phyloP scores from a whole-genome alignment of 2,797 vertebrate species.

The Chloroceryle amazona region DNA sequence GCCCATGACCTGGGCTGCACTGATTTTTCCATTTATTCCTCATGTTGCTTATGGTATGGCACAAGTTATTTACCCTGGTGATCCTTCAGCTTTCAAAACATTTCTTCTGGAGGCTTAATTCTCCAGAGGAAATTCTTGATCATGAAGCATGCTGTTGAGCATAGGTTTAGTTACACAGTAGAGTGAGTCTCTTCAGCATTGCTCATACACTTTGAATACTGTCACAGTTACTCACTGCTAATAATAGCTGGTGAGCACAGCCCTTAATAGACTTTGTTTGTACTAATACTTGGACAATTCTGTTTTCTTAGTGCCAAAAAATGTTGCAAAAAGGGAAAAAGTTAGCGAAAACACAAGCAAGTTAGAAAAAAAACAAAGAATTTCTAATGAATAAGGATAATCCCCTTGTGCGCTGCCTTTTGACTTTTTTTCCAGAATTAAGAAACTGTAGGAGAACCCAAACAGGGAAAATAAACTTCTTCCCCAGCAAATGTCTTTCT shows the following conservation, averaged over 20 bases:
- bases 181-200: neutral
- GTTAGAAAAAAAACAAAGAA: neutral
- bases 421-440: constrained; percentile 24
- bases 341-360: neutral
- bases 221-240: neutral
- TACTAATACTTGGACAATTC: neutral
- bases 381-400: constrained; percentile 22
- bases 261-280: neutral
- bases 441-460: neutral
- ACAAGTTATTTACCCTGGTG: neutral
- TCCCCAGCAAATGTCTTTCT: constrained; percentile 3
- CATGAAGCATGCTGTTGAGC: fast-evolving
- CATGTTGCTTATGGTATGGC: neutral
- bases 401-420: neutral
- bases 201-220: neutral
- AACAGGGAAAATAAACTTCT: constrained; percentile 7
- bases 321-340: constrained; percentile 5
- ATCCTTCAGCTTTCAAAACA: neutral
- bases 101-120: neutral
- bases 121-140: fast-evolving
- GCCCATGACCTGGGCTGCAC: neutral
- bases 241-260: neutral
- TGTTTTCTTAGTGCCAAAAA: constrained; percentile 8
- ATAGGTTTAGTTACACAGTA: neutral
- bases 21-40: neutral